Percentiles rank a stretch among this genome's conserved stretches.
phyloP scores from a whole-genome alignment of 2,797 vertebrate species.

The Hemibagrus guttatus region DNA sequence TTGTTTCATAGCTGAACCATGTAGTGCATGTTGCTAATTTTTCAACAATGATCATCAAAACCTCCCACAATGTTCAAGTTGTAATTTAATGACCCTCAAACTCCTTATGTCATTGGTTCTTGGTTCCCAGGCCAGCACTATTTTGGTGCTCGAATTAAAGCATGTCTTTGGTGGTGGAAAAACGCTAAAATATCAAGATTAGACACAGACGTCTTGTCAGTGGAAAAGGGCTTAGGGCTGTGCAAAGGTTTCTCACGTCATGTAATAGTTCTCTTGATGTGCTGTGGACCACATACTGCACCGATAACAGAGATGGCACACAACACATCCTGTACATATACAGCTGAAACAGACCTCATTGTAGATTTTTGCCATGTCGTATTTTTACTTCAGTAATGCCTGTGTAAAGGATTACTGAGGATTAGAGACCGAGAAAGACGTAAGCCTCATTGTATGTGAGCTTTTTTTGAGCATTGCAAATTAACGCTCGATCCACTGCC shows the following conservation, averaged over 20 bases:
- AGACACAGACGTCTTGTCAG: conserved; percentile 7
- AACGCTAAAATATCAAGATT: conserved; percentile 17
- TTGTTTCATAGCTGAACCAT: not conserved
- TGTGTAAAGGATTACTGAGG: not conserved
- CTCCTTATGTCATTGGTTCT: conserved; percentile 6
- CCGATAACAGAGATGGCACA: not conserved
- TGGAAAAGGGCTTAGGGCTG: conserved; percentile 11
- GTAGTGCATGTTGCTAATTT: conserved; percentile 5
- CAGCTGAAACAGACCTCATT: not conserved
- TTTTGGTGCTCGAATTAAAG: conserved; percentile 6
- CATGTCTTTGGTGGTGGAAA: conserved; percentile 7
- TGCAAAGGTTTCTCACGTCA: conserved; percentile 40
- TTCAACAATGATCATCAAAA: not conserved
- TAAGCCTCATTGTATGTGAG: conserved; percentile 66
- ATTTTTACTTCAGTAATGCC: not conserved
- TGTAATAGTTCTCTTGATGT: conserved; percentile 11
- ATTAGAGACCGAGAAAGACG: conserved; percentile 10
- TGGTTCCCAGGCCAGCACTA: conserved; percentile 7
- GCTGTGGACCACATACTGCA: conserved; percentile 8
- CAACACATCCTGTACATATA: not conserved
- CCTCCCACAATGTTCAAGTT: not conserved
- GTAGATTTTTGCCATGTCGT: not conserved
- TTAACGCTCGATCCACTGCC: conserved; percentile 67
- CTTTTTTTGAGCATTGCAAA: conserved; percentile 67
- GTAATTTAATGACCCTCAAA: not conserved